Evolutionary conservation across 1,140 invertebrate species (phyloP).

Genomic region (Megalopta genalis): DNA sequence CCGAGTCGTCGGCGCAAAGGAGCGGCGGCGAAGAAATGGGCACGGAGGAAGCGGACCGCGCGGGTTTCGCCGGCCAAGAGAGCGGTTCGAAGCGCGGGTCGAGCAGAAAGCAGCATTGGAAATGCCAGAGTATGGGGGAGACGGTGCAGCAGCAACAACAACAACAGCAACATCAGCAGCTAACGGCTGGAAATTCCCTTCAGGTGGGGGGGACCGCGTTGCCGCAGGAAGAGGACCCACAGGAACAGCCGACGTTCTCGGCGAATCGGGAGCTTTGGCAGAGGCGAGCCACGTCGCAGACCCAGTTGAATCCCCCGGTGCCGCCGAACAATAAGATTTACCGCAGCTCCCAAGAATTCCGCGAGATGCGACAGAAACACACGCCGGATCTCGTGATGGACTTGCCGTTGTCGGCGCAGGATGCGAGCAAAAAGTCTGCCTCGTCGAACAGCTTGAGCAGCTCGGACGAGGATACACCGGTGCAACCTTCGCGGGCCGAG

Average conservation of each 20-base stretch:
- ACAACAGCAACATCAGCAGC: too few species aligned
- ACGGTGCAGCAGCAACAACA: slow-evolving; percentile 43
- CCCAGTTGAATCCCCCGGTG: slow-evolving; percentile 71
- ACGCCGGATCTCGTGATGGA: slow-evolving; percentile 95
- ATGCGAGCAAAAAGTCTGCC: slow-evolving; percentile 78
- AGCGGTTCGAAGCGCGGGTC: slow-evolving; percentile 65
- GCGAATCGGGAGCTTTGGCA: slow-evolving; percentile 84
- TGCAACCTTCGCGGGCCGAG: slow-evolving; percentile 57
- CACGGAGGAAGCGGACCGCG: slow-evolving; percentile 61
- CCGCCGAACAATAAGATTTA: slow-evolving; percentile 70
- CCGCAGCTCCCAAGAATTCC: slow-evolving; percentile 75
- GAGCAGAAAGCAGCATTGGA: slow-evolving; percentile 77
- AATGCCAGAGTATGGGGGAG: slow-evolving; percentile 79
- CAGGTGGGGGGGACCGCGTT: slow-evolving; percentile 17
- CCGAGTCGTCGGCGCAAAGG: slow-evolving; percentile 17
- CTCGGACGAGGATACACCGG: slow-evolving; percentile 74
- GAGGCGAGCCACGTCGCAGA: slow-evolving; percentile 81
- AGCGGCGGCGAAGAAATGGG: slow-evolving; percentile 41
- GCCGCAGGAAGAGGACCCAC: slow-evolving; percentile 48
- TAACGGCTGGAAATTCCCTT: slow-evolving; percentile 39
- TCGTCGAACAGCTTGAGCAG: slow-evolving; percentile 75
- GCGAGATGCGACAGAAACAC: slow-evolving; percentile 83
- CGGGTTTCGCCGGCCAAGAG: slow-evolving; percentile 51
- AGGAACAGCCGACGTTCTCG: slow-evolving; percentile 72
- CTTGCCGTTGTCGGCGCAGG: slow-evolving; percentile 84